Conservation (phyloP, 2,113 vertebrate genomes). For the Ardeotis arabs region DNA sequence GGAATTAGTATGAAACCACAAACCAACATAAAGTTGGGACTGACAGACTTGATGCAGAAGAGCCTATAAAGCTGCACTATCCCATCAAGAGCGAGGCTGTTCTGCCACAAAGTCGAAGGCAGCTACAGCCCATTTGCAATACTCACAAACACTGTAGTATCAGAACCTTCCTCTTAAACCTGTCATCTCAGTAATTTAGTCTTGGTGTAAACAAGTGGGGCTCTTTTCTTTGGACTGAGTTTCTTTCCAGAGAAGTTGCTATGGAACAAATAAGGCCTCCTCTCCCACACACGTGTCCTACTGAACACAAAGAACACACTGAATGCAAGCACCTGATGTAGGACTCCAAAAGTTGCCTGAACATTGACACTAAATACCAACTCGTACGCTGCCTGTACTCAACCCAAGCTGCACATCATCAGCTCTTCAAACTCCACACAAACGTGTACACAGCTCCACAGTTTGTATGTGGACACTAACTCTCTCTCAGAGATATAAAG, state of each 20-base stretch:
- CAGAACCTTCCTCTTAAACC: neutral
- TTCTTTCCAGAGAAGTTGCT: neutral
- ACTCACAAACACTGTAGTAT: neutral
- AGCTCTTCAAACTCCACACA: neutral
- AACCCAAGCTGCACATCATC: accelerated
- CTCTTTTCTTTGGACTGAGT: neutral
- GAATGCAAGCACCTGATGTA: neutral
- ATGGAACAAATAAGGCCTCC: accelerated
- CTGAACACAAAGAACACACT: neutral
- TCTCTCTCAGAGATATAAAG: neutral
- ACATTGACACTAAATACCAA: neutral
- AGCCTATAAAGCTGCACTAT: neutral
- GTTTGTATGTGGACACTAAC: neutral
- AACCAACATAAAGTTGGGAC: neutral
- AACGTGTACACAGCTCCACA: neutral
- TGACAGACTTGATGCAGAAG: neutral
- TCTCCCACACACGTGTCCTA: accelerated
- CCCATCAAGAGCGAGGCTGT: neutral
- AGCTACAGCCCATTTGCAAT: neutral
- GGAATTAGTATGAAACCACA: neutral
- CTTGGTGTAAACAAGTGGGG: neutral
- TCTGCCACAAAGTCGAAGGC: neutral
- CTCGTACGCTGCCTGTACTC: neutral
- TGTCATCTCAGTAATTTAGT: neutral
- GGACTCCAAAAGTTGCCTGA: neutral